Evolutionary conservation across 2,113 vertebrate genomes (phyloP).

Genomic region (Chinchilla lanigera): DNA sequence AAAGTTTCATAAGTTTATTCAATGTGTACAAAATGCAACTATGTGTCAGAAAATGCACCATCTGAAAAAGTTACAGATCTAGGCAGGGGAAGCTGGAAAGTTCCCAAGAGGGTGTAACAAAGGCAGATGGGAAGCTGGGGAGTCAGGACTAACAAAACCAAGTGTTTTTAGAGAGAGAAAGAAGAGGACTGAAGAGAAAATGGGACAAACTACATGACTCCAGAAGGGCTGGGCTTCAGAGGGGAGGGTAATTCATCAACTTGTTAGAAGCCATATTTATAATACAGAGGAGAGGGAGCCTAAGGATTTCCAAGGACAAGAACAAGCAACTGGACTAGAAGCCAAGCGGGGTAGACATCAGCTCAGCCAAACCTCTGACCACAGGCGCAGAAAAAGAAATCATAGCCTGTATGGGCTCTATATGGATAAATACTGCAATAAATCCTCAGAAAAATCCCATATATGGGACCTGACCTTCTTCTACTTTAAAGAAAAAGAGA

Average conservation of each 20-base stretch:
- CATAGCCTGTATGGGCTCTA: background rate
- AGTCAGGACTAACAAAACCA: background rate
- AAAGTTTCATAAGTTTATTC: background rate
- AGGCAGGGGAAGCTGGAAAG: background rate
- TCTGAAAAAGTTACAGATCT: background rate
- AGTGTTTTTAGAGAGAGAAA: conserved; percentile 11
- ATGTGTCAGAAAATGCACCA: background rate
- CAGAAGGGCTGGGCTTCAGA: background rate
- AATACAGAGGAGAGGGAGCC: background rate
- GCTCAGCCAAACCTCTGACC: background rate
- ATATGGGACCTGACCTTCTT: background rate
- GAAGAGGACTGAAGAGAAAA: conserved; percentile 23
- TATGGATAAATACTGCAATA: background rate
- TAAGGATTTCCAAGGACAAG: background rate
- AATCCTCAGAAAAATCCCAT: background rate
- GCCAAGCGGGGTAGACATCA: background rate
- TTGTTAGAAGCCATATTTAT: background rate
- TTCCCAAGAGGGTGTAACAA: background rate
- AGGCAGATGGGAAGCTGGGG: background rate
- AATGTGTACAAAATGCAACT: background rate
- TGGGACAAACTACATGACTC: background rate
- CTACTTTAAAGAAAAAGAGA: background rate
- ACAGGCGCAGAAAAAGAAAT: background rate
- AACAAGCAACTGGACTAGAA: conserved; percentile 26
- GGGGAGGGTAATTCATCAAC: background rate